phyloP scores from a whole-genome alignment of 1,140 invertebrate genomes.

The Magallana angulata region DNA sequence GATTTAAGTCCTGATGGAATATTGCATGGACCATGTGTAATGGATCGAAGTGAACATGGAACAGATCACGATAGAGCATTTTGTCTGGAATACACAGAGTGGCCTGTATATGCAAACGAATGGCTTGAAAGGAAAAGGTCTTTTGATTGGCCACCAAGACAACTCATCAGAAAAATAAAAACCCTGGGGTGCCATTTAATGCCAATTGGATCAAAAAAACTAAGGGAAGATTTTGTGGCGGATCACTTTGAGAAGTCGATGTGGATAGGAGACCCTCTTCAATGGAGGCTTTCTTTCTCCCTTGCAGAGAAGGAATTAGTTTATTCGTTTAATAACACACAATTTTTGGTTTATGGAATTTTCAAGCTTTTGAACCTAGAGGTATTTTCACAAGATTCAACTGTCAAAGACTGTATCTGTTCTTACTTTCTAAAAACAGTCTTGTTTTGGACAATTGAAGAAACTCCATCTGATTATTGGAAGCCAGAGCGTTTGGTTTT shows the following conservation, averaged over 20 bases:
- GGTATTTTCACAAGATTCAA: background rate
- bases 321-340: background rate
- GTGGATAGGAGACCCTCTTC: background rate
- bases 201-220: background rate
- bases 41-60: background rate
- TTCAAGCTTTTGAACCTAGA: background rate
- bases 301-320: background rate
- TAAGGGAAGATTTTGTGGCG: background rate
- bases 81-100: background rate
- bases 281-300: background rate
- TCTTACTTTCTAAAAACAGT: background rate
- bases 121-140: background rate
- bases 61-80: background rate
- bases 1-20: background rate
- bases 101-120: background rate
- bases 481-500: background rate
- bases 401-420: background rate
- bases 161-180: background rate
- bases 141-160: background rate
- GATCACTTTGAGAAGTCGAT: too few relatives aligned
- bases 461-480: background rate
- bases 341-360: background rate
- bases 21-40: background rate
- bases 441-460: constrained; percentile 9
- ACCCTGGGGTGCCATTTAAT: background rate